Base-by-base conservation (phyloP, 2,797 vertebrate genomes). In the Corythornis leucogaster region DNA sequence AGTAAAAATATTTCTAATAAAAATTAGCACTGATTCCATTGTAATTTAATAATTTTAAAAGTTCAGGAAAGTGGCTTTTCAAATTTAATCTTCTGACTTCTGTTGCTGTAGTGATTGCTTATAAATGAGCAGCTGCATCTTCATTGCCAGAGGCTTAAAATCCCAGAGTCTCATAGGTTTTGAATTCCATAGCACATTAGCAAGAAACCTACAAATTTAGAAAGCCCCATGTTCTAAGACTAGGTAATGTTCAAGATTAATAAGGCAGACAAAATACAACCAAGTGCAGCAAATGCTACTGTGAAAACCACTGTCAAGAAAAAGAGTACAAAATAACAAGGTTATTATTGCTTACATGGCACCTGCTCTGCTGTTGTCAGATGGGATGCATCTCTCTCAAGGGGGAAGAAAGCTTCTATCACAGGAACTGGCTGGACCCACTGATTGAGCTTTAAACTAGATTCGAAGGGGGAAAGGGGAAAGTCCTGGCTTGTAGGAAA, bases 101-200 rank as follows among this genome's bases (percentile, higher is more conserved):
- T 94, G 85, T 94, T 94, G 83, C 89, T 95, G 26, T 81, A 50
- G 90, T 97, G 94, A 96, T 95, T 97, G 90, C 92, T 96, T 96
- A 80, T 82, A 89, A 96, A 95, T 86, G 95, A 97, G 94, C 93
- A 97, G 88, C 96, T 97, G 93, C 80, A 95, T 96, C 90, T 96
- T 95, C 87, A 31, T 87, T 94, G 89, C 89, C 92, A 93, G 64
- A 94, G 95, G 91, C 94, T 97, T 96, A 96, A 96, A 82, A 89
- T 96, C 93, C 90, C 91, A 82, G 91, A 96, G 92, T 96, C 96
- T 95, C 96, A 77, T 61, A 95, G 92, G 93, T 95, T 96, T 97
- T 97, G 95, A 84, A 91, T 97, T 97, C 96, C 70, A 8, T 93
- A 95, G 80, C 83, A 93, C 22, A 0, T 93, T 96, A 96, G 81